phyloP scores from a whole-genome alignment of 1,140 invertebrate genomes.

The Hypothenemus hampei region DNA sequence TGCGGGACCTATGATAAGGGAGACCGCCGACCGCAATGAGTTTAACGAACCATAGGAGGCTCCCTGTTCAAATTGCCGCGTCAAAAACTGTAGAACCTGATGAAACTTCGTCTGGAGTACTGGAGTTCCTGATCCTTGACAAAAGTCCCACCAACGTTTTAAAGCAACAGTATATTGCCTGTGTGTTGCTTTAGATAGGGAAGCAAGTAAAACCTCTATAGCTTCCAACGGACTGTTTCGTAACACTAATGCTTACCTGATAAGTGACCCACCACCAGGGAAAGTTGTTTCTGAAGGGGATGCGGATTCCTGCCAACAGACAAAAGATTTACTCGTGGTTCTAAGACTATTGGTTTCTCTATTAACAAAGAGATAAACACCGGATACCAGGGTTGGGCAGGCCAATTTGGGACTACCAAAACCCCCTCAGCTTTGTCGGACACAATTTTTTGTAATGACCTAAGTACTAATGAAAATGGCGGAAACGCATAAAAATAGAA shows the following conservation, averaged over 20 bases:
- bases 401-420: conserved; percentile 40
- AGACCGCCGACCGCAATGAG: conserved; percentile 6
- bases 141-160: background rate
- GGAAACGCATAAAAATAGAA: conserved; percentile 35
- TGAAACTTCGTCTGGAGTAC: background rate
- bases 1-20: background rate
- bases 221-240: conserved; percentile 3
- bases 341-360: no score
- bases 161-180: conserved; percentile 8
- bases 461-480: conserved; percentile 28
- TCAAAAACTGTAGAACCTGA: conserved; percentile 6
- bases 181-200: background rate
- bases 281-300: background rate
- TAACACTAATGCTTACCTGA: conserved; percentile 23
- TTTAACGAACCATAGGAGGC: conserved; percentile 6
- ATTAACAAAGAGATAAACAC: no score
- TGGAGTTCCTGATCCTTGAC: background rate
- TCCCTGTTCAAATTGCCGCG: conserved; percentile 4
- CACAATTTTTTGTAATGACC: conserved; percentile 31
- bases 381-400: conserved; percentile 35
- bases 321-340: no score
- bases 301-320: background rate
- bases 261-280: conserved; percentile 31
- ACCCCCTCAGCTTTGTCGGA: conserved; percentile 31
- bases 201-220: conserved; percentile 8